Evolutionary conservation across 2,797 vertebrate species (phyloP), one percentile per base, ranked within the genome.

Genomic region (Neostethus bicornis): DNA sequence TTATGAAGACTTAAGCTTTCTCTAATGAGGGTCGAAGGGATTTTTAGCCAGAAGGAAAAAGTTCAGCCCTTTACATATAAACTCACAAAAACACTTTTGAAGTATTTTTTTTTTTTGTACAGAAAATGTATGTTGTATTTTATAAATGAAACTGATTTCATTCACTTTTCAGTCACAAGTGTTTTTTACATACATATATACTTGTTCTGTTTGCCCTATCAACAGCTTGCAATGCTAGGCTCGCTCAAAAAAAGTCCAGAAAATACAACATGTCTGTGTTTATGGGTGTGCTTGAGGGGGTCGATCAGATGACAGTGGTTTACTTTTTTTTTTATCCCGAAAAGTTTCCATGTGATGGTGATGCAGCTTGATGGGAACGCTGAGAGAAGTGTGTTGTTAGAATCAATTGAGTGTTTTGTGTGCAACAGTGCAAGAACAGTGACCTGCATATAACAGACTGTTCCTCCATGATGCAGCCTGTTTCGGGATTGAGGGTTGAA

Each of bases 281-380:
- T 50, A 5, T 59, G 37, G 51, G 59, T 35, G 57, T 28, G 31
- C 44, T 62, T 37, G 8, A 26, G 48, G 39, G n/a, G 72, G 51
- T 17, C 35, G 68, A 83, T 90, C 87, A 89, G 75, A 86, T 87
- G 88, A 85, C 80, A 68, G 76, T 19, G 68, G 70, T 73, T 59
- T 66, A 19, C 24, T 59, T 66, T 34, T 66, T 29, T 52, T 35
- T 66, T 34, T 66, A 29, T 52, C 35, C 77, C 29, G 0, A 61
- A 52, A 70, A 61, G 21, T 45, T 49, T 67, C 62, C 86, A 83
- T 86, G 85, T 89, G 87, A 90, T 56, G 26, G 7, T 39, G 29
- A 57, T 68, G 70, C 45, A 66, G 61, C 31, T 62, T 37, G n/a
- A 42, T 59, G 10, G 11, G 25, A 51, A 53, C 61, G 46, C 54